Percentiles rank a stretch among this genome's conserved stretches.
Conservation (phyloP, 1,140 invertebrate species). For the Reticulitermes speratus region DNA sequence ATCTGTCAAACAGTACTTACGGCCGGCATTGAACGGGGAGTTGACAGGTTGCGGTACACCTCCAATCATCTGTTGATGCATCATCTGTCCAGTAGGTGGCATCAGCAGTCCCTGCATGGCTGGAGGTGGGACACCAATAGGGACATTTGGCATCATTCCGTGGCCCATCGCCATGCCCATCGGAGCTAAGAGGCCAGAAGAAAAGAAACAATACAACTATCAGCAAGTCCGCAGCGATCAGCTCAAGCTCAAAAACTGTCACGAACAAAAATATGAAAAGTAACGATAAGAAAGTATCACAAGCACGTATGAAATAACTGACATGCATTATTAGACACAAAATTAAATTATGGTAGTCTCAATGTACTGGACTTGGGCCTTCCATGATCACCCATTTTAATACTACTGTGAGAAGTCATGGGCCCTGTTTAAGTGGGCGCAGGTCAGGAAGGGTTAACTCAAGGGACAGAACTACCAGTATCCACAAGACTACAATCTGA, state of each 20-base stretch:
- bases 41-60: constrained; percentile 50
- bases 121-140: constrained; percentile 64
- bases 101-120: constrained; percentile 53
- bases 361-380: too few species aligned
- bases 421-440: too few species aligned
- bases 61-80: constrained; percentile 51
- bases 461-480: too few species aligned
- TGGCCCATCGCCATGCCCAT: constrained; percentile 55
- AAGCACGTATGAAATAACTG: neutral
- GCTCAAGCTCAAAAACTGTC: too few species aligned
- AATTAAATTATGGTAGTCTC: too few species aligned
- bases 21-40: constrained; percentile 47
- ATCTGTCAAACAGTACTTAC: neutral
- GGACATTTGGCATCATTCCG: constrained; percentile 57
- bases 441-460: too few species aligned
- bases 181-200: constrained; percentile 37
- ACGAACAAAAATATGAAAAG: neutral
- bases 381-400: too few species aligned
- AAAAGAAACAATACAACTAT: too few species aligned
- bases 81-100: constrained; percentile 42
- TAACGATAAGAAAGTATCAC: neutral
- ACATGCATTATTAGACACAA: neutral
- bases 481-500: too few species aligned
- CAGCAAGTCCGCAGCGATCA: too few species aligned
- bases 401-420: too few species aligned